Conservation (phyloP, 2,113 vertebrate genomes). For the Vombatus ursinus region DNA sequence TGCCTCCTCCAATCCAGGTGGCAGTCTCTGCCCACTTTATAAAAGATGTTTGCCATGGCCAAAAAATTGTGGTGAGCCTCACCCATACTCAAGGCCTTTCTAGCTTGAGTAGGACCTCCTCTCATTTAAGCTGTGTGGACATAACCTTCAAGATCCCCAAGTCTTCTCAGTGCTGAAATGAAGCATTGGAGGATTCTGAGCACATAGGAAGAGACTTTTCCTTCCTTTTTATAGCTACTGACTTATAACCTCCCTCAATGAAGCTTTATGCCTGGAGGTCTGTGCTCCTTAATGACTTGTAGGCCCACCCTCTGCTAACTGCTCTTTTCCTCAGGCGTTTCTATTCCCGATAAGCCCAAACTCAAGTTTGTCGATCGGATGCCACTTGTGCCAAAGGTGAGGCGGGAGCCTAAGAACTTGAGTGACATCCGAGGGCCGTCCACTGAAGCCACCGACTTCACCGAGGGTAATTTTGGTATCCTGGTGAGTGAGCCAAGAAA, state of each 20-base stretch:
- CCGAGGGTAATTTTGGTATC: slow-evolving; percentile 89
- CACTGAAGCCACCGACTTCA: slow-evolving; percentile 83
- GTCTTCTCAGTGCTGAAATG: neutral
- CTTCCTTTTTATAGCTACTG: neutral
- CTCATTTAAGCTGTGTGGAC: neutral
- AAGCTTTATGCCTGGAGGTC: neutral
- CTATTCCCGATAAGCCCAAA: slow-evolving; percentile 89
- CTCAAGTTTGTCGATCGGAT: slow-evolving; percentile 92
- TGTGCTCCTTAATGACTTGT: neutral
- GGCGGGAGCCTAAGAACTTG: slow-evolving; percentile 87
- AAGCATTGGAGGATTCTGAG: neutral
- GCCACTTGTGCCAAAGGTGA: slow-evolving; percentile 89
- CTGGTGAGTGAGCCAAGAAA: slow-evolving; percentile 84
- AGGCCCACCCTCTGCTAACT: rapidly evolving
- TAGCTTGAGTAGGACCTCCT: neutral
- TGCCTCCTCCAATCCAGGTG: neutral
- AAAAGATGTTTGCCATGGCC: neutral
- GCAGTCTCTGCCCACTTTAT: neutral
- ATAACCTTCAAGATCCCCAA: neutral
- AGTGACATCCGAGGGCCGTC: slow-evolving; percentile 92
- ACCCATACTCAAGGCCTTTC: neutral
- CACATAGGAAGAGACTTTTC: neutral
- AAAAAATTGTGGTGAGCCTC: neutral
- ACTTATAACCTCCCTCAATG: rapidly evolving
- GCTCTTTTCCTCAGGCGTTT: slow-evolving; percentile 82